phyloP scores from a whole-genome alignment of 2,113 vertebrate genomes.

The Tonatia bakeri region DNA sequence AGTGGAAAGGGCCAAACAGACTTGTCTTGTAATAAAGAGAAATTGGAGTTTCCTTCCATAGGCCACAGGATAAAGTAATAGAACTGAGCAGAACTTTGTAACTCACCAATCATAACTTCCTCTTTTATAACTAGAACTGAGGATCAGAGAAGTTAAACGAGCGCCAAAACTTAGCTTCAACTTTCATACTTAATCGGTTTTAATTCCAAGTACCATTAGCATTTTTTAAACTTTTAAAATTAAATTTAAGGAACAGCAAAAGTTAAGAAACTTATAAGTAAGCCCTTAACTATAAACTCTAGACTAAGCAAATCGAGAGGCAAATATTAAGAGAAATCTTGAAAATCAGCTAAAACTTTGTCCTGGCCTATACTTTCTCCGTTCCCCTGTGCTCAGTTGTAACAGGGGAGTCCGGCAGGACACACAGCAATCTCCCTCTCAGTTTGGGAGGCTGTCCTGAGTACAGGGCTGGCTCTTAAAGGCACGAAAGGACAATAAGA shows the following conservation, averaged over 20 bases:
- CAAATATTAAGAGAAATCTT: neutral
- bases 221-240: neutral
- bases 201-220: neutral
- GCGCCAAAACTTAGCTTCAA: neutral
- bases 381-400: no score
- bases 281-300: neutral
- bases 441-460: no score
- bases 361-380: no score
- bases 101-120: neutral
- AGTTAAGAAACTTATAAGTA: neutral
- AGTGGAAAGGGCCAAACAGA: neutral
- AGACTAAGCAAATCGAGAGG: neutral
- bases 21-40: neutral
- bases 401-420: no score
- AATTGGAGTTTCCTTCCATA: neutral
- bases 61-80: neutral
- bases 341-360: neutral
- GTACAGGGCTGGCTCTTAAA: no score
- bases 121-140: neutral
- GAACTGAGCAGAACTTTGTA: neutral
- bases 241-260: neutral
- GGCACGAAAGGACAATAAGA: no score
- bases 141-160: neutral
- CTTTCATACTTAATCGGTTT: neutral
- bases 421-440: no score